Evolutionary conservation across 1,140 invertebrate species (phyloP).

Genomic region (Aricia agestis): DNA sequence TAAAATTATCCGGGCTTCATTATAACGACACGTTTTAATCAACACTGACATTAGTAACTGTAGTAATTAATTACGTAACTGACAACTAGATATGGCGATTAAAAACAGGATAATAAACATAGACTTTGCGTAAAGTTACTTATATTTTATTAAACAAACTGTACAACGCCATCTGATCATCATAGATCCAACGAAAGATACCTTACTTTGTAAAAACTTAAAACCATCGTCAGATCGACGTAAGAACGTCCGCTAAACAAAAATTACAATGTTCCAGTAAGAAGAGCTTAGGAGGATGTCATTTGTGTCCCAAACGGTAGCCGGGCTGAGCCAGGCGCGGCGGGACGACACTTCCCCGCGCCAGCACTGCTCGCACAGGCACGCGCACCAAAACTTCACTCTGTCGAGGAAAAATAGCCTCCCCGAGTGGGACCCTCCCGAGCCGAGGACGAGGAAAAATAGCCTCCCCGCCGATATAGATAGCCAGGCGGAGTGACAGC

Average conservation of each 20-base stretch:
- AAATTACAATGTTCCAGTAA: conserved; percentile 22
- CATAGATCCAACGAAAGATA: no score
- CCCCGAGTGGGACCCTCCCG: conserved; percentile 66
- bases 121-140: no score
- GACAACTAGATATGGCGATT: neutral
- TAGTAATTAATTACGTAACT: neutral
- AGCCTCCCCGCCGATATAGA: conserved; percentile 63
- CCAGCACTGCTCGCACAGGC: conserved; percentile 66
- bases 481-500: conserved; percentile 61
- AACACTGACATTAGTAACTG: neutral
- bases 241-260: neutral
- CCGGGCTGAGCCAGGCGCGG: conserved; percentile 55
- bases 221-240: neutral
- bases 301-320: conserved; percentile 68
- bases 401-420: conserved; percentile 65
- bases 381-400: conserved; percentile 54
- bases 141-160: neutral
- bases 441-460: conserved; percentile 63
- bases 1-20: neutral
- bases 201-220: no score
- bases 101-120: no score
- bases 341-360: conserved; percentile 55
- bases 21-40: neutral
- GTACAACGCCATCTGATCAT: neutral
- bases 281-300: conserved; percentile 43